Conservation (phyloP, 2,888 invertebrate genomes). For the Entomobrya multifasciata region DNA sequence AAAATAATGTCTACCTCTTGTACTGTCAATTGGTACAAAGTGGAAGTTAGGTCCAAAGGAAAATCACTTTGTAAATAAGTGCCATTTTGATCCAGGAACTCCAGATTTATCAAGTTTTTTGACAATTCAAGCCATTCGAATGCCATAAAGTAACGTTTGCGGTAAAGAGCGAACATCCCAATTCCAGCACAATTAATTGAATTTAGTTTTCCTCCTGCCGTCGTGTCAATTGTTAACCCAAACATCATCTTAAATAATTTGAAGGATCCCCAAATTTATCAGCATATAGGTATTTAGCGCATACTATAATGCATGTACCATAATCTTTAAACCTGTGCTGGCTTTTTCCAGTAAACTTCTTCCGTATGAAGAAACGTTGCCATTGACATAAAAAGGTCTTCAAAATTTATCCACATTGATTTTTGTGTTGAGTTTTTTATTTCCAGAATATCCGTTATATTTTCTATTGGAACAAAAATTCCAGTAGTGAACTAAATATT, state of each 20-base stretch:
- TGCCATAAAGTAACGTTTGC: not conserved
- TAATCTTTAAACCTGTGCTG: constrained; percentile 10
- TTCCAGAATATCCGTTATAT: too few relatives aligned
- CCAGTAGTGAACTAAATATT: too few relatives aligned
- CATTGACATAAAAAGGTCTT: constrained; percentile 20
- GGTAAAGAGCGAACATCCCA: constrained; percentile 6
- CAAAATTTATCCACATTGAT: not conserved
- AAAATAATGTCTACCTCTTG: too few relatives aligned
- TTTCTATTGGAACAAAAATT: too few relatives aligned
- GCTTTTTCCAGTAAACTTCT: not conserved
- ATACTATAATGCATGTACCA: too few relatives aligned
- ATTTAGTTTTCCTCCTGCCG: not conserved
- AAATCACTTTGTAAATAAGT: not conserved
- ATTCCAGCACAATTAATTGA: constrained; percentile 18
- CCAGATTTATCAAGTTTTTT: not conserved
- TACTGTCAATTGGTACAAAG: not conserved
- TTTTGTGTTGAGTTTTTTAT: too few relatives aligned
- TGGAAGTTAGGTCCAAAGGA: not conserved
- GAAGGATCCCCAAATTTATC: not conserved
- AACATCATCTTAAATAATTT: not conserved
- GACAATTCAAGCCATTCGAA: constrained; percentile 37
- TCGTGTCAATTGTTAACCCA: not conserved
- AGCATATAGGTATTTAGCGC: too few relatives aligned
- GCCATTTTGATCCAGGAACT: too few relatives aligned
- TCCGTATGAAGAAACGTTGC: not conserved